A percentile compares a stretch with the other conserved stretches of the same genome.
These are phyloP conservation scores for Huso huso DNA, from an alignment of 2,797 vertebrate species.

Conservation along the genomic window DNA sequence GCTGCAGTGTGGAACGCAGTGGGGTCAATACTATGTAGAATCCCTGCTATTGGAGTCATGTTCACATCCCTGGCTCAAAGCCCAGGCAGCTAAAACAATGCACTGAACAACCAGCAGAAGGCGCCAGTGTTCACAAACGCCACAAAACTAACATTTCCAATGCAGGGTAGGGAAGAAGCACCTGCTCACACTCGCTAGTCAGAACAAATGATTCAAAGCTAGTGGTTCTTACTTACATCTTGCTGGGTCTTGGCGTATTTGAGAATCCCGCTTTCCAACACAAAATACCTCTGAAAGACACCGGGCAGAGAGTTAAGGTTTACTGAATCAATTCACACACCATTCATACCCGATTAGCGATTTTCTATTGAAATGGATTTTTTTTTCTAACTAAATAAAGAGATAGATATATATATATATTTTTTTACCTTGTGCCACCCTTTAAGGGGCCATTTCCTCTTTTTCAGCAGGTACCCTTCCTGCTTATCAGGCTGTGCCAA, in stretches of 20 bases:
- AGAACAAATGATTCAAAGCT: no score
- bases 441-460: slow-evolving; percentile 86
- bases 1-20: no score
- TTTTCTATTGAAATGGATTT: neutral
- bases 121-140: neutral
- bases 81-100: neutral
- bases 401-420: neutral
- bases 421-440: slow-evolving; percentile 85
- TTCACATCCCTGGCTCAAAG: neutral
- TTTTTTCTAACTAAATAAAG: neutral
- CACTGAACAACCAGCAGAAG: neutral
- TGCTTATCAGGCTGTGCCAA: slow-evolving; percentile 60
- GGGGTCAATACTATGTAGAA: no score
- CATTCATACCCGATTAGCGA: neutral
- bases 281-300: slow-evolving; percentile 72
- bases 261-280: slow-evolving; percentile 77
- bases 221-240: slow-evolving; percentile 63
- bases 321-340: neutral
- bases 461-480: slow-evolving; percentile 85
- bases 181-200: no score
- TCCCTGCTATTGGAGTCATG: no score
- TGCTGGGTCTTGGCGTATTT: slow-evolving; percentile 75
- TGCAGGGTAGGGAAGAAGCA: neutral
- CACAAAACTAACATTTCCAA: neutral
- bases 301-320: neutral